These are phyloP conservation scores for Falcunculus frontatus DNA, from an alignment of 2,113 vertebrate species.

Conservation along the genomic window DNA sequence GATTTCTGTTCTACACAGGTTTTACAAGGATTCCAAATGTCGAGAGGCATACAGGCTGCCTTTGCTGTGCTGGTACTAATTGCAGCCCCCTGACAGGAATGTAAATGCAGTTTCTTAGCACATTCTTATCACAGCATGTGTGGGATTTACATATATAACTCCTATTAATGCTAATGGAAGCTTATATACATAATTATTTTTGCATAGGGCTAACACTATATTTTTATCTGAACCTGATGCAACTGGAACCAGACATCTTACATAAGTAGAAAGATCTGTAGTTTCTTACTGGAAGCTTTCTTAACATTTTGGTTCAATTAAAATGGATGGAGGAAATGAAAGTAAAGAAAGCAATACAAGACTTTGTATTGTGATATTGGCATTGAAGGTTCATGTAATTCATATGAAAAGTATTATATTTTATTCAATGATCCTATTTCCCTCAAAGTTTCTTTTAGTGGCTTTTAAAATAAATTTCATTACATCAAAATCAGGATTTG, in stretches of 20 bases:
- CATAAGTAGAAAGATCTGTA: neutral
- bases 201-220: neutral
- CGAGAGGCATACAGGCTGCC: neutral
- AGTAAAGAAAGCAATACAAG: neutral
- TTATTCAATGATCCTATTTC: neutral
- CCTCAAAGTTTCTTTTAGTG: neutral
- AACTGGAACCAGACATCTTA: slow-evolving; percentile 10
- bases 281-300: neutral
- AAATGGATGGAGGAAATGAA: neutral
- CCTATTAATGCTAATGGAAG: slow-evolving; percentile 53
- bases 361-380: neutral
- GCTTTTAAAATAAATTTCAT: neutral
- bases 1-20: neutral
- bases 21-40: slow-evolving; percentile 29
- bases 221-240: slow-evolving; percentile 48
- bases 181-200: slow-evolving; percentile 5
- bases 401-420: neutral
- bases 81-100: slow-evolving; percentile 47
- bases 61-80: slow-evolving; percentile 35
- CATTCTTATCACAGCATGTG: slow-evolving; percentile 44
- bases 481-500: neutral
- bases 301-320: neutral
- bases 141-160: slow-evolving; percentile 60
- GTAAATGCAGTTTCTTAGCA: slow-evolving; percentile 48
- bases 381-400: neutral